phyloP scores from a whole-genome alignment of 2,113 vertebrate genomes.

The Epinephelus moara region DNA sequence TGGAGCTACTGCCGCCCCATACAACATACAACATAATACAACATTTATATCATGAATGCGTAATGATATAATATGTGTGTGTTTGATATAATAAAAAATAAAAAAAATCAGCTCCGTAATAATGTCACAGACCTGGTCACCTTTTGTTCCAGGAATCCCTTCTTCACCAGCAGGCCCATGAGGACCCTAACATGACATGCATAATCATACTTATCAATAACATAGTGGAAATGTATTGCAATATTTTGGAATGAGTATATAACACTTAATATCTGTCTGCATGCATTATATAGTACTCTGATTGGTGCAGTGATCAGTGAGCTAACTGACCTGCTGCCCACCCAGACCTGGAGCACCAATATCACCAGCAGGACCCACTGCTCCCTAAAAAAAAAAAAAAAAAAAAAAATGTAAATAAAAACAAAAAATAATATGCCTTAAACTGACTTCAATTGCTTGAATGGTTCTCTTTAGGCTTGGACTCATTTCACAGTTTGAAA shows the following conservation, averaged over 20 bases:
- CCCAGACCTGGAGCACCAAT: slow-evolving; percentile 76
- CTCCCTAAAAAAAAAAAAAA: slow-evolving; percentile 74
- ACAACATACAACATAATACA: too few species aligned
- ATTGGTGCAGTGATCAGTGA: not conserved
- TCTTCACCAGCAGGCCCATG: slow-evolving; percentile 69
- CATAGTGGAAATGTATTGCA: not conserved
- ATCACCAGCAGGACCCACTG: slow-evolving; percentile 69
- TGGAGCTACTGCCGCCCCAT: too few species aligned
- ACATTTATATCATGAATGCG: not conserved
- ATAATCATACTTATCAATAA: slow-evolving; percentile 1
- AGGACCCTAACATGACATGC: slow-evolving; percentile 59
- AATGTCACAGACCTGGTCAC: slow-evolving; percentile 65
- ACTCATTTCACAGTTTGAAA: not conserved
- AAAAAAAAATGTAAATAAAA: not conserved
- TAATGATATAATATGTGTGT: not conserved
- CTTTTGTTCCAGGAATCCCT: slow-evolving; percentile 68
- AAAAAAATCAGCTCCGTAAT: not conserved
- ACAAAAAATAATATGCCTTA: not conserved
- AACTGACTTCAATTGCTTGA: not conserved
- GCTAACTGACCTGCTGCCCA: slow-evolving; percentile 82
- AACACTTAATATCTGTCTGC: not conserved
- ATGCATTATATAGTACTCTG: not conserved
- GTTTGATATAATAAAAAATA: too few species aligned
- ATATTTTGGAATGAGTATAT: not conserved
- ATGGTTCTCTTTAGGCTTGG: not conserved